Evolutionary conservation across 1,140 invertebrate genomes (phyloP).

Genomic region (Rhynchophorus ferrugineus): DNA sequence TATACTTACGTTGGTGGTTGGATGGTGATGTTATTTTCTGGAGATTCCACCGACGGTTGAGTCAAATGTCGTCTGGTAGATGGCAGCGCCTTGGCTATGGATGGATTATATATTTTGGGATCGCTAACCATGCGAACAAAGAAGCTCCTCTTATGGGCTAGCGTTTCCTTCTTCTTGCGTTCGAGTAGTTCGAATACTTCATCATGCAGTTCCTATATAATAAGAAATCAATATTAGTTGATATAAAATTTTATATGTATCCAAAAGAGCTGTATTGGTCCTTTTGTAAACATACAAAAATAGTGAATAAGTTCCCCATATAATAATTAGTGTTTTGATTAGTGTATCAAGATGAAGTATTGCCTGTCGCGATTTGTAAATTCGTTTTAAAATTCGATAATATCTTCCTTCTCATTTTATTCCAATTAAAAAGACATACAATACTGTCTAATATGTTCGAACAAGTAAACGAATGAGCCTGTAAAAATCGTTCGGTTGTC

Average conservation of each 20-base stretch:
- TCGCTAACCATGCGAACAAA: conserved; percentile 96
- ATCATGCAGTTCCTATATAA: conserved; percentile 54
- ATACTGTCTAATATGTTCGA: no score
- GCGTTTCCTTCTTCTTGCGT: conserved; percentile 61
- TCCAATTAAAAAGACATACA: no score
- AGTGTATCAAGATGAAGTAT: no score
- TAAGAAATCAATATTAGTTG: neutral
- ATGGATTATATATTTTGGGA: conserved; percentile 92
- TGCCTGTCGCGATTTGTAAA: no score
- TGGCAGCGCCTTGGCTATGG: conserved; percentile 63
- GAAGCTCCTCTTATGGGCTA: conserved; percentile 86
- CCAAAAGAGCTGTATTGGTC: no score
- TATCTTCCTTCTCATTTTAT: no score
- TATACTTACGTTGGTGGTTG: conserved; percentile 41
- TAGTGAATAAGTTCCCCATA: no score
- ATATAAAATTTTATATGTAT: neutral
- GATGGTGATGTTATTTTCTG: conserved; percentile 40
- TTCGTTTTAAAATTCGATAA: no score
- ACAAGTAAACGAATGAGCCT: no score
- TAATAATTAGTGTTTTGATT: no score
- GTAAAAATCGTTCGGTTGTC: no score
- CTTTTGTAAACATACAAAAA: no score
- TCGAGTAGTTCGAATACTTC: conserved; percentile 59
- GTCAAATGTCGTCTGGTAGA: conserved; percentile 45
- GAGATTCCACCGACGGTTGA: conserved; percentile 38